Base-by-base conservation (phyloP, 2,888 invertebrate genomes). In the Amiota mariae region DNA sequence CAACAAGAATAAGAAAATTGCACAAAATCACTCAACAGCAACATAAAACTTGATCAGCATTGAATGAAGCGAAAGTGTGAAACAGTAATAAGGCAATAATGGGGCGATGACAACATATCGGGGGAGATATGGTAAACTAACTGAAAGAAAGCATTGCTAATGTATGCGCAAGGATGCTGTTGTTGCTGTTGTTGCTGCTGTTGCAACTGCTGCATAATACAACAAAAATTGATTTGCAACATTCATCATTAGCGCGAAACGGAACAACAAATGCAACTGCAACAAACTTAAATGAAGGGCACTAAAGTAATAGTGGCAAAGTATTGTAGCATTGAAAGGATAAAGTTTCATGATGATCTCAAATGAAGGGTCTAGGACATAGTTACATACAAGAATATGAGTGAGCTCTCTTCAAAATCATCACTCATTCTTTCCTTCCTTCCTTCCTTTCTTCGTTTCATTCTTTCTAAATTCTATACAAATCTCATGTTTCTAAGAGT, bases 151-250 rank as follows among this genome's bases (percentile, higher is more conserved):
- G 46, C 46, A 46, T 46, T 63, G 15, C 63, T 63, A 46, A 47
- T 64, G 64, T 61, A 20, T 36, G 54, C n/a, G 1, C 54, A 51
- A 51, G 8, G 54, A 59, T n/a, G n/a, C 47, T 64, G 46, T 49
- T 66, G 46, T 49, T 66, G 49, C 49, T n/a, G 15, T 15, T 18
- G 46, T 63, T 64, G 46, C 20, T 66, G 66, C 49, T 66, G 66
- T 13, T 48, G 18, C 48, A n/a, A 9, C 48, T 49, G 9, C 20
- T 15, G 59, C 81, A 85, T 82, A 86, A 85, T 85, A 81, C 79
- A 85, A 82, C 80, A 84, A 86, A 68, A 87, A 86, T 87, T 86
- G 87, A 86, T 87, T 86, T 86, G 85, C 82, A 82, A 82, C 84
- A 86, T 85, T 85, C 85, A 84, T 83, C 84, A 84, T 82, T 83